phyloP scores from a whole-genome alignment of 2,113 vertebrate species.

The Phoenicopterus ruber region DNA sequence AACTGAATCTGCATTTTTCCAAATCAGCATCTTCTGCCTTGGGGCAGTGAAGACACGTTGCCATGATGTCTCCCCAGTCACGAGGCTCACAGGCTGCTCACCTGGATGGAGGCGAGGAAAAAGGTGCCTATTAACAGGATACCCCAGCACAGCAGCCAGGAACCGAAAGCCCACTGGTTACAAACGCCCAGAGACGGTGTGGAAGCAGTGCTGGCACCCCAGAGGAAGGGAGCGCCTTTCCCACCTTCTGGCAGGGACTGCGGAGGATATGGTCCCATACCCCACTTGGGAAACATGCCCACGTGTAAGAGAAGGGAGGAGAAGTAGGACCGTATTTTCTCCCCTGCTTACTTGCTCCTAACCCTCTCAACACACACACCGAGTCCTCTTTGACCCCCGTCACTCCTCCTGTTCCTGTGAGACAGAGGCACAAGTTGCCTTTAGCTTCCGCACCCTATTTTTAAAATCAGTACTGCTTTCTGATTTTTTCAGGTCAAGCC shows the following conservation, averaged over 20 bases:
- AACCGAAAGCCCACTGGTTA: not conserved
- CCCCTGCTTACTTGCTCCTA: not conserved
- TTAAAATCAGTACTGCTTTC: slow-evolving; percentile 34
- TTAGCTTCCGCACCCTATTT: slow-evolving; percentile 19
- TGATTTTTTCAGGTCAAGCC: slow-evolving; percentile 45
- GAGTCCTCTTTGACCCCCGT: not conserved
- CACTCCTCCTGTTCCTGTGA: not conserved
- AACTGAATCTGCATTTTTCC: not conserved
- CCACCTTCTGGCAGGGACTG: not conserved
- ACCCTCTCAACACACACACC: not conserved
- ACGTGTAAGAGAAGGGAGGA: not conserved
- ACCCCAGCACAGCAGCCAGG: not conserved
- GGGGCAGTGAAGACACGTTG: not conserved
- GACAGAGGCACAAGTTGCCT: not conserved
- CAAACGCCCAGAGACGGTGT: not conserved
- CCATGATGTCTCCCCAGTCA: not conserved
- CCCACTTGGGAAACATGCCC: not conserved
- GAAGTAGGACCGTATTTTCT: not conserved
- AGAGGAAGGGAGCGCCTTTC: not conserved
- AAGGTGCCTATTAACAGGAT: not conserved
- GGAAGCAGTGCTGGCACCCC: accelerated
- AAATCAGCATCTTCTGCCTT: not conserved
- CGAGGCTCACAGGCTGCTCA: not conserved
- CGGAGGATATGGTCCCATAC: not conserved
- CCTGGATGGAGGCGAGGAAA: not conserved